Conservation (phyloP, 2,113 vertebrate species). For the Hypomesus transpacificus region DNA sequence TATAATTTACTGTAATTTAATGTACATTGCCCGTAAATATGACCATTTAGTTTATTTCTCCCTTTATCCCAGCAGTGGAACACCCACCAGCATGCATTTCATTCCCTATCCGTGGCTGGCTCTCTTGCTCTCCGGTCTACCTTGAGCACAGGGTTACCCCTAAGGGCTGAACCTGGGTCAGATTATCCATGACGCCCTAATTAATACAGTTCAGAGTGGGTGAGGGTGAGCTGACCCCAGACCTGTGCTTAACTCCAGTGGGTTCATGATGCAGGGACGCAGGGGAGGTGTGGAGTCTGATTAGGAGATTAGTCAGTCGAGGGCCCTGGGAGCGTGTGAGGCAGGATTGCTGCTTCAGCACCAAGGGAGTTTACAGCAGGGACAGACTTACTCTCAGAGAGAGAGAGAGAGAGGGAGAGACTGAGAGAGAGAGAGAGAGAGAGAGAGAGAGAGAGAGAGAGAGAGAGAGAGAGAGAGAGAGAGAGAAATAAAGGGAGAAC, state of each 20-base stretch:
- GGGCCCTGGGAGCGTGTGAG: not conserved
- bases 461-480: not conserved
- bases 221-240: constrained; percentile 13
- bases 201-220: constrained; percentile 13
- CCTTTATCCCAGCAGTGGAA: not conserved
- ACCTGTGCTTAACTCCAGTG: constrained; percentile 3
- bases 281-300: constrained; percentile 15
- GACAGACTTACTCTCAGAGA: constrained; percentile 9
- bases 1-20: not conserved
- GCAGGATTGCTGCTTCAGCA: constrained; percentile 28
- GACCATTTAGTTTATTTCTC: not conserved
- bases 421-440: no score
- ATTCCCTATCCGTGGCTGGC: constrained; percentile 11
- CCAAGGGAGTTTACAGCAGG: constrained; percentile 11
- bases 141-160: not conserved
- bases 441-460: not conserved
- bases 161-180: constrained; percentile 27
- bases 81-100: not conserved
- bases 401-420: not conserved
- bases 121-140: constrained; percentile 7
- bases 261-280: not conserved
- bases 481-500: constrained; percentile 14
- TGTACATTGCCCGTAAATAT: not conserved
- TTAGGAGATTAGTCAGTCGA: constrained; percentile 12
- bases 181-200: constrained; percentile 16